Conservation (phyloP, 2,888 invertebrate genomes). For the Drosophila buzzatii region DNA sequence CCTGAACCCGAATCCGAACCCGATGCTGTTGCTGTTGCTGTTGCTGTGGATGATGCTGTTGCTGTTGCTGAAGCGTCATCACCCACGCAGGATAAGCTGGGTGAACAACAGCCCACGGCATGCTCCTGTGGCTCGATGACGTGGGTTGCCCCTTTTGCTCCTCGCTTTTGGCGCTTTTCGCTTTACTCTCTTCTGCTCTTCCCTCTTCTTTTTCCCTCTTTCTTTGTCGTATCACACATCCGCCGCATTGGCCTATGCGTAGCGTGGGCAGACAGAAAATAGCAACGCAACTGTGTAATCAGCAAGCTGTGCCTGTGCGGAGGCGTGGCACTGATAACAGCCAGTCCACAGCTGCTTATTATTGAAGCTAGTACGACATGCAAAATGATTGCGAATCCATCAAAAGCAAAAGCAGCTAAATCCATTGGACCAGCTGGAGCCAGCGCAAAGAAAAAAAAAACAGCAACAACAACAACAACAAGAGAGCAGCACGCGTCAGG, state of each 20-base stretch:
- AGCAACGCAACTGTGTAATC: slow-evolving; percentile 40
- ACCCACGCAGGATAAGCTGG: slow-evolving; percentile 41
- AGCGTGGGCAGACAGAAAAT: slow-evolving; percentile 41
- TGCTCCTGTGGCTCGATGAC: slow-evolving; percentile 43
- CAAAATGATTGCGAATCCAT: slow-evolving; percentile 76
- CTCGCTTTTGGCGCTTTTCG: neutral
- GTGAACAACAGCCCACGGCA: slow-evolving; percentile 28
- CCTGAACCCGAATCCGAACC: neutral
- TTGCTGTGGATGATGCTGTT: neutral
- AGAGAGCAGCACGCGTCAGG: slow-evolving; percentile 26
- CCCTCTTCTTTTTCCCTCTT: neutral
- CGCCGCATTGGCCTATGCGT: neutral
- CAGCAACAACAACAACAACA: neutral
- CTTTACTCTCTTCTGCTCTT: no score
- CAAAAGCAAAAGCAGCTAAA: slow-evolving; percentile 39
- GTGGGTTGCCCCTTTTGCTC: slow-evolving; percentile 22
- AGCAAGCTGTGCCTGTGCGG: slow-evolving; percentile 12
- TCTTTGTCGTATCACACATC: slow-evolving; percentile 5
- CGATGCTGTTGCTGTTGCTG: neutral
- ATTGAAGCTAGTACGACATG: slow-evolving; percentile 62
- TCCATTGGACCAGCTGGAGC: slow-evolving; percentile 58
- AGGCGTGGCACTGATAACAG: slow-evolving; percentile 57
- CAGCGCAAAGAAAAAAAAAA: slow-evolving; percentile 3
- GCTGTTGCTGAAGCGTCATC: slow-evolving; percentile 7
- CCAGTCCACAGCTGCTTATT: slow-evolving; percentile 33